These are phyloP conservation scores for Gallinago solitaria DNA, from an alignment of 2,797 vertebrate species.

Conservation along the genomic window DNA sequence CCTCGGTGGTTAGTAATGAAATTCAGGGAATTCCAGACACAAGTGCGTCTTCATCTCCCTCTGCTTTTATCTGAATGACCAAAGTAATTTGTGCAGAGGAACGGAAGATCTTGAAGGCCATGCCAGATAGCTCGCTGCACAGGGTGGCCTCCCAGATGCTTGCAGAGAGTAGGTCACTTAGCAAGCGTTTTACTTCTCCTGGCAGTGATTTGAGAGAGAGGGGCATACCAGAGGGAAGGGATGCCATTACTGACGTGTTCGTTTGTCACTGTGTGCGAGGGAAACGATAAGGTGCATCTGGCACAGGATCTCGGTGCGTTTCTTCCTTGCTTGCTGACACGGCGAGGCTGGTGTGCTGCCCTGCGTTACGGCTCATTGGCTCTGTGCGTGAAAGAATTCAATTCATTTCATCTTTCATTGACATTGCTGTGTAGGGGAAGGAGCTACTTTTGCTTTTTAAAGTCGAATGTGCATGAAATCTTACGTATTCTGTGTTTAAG, in stretches of 20 bases:
- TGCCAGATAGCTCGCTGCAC: rapidly evolving
- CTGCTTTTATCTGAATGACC: neutral
- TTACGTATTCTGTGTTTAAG: neutral
- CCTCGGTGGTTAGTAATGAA: neutral
- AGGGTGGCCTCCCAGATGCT: neutral
- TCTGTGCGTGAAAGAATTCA: neutral
- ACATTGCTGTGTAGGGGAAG: neutral
- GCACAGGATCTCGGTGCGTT: rapidly evolving
- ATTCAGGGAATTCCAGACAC: neutral
- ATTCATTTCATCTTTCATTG: neutral
- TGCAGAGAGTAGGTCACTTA: neutral
- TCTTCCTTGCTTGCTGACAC: neutral
- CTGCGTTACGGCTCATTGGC: neutral
- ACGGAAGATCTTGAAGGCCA: neutral
- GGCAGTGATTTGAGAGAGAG: neutral
- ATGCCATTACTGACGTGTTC: neutral
- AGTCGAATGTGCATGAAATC: neutral
- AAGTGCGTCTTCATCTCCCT: neutral
- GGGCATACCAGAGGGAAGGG: neutral
- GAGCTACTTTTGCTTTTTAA: neutral
- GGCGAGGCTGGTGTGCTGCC: neutral
- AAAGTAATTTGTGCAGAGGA: neutral
- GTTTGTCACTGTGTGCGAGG: neutral
- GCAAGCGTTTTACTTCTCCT: neutral
- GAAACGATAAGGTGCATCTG: neutral